Conservation (phyloP, 2,888 invertebrate genomes). For the Ceramica pisi region DNA sequence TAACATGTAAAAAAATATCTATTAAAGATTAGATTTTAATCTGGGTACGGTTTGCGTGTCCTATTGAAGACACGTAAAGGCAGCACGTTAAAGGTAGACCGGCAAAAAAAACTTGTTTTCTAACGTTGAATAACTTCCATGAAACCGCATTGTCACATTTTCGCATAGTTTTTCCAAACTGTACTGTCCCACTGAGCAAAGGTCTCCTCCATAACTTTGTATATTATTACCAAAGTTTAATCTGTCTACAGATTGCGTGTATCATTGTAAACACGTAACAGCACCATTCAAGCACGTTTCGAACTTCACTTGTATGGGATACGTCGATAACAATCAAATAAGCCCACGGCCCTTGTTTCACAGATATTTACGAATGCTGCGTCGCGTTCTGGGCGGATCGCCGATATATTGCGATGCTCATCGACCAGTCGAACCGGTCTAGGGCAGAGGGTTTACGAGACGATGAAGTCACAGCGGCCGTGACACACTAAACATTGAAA, state of each 20-base stretch:
- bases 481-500: slow-evolving; percentile 74
- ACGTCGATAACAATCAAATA: slow-evolving; percentile 51
- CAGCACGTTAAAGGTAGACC: not conserved
- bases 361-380: slow-evolving; percentile 39
- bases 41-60: slow-evolving; percentile 8
- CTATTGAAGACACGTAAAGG: not conserved
- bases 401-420: slow-evolving; percentile 56
- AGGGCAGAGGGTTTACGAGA: slow-evolving; percentile 70
- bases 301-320: slow-evolving; percentile 30
- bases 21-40: not conserved
- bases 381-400: slow-evolving; percentile 54
- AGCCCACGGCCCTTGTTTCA: slow-evolving; percentile 34
- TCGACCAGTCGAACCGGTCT: slow-evolving; percentile 74
- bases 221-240: not conserved
- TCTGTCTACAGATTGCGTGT: slow-evolving; percentile 11
- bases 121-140: not conserved
- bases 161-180: not conserved
- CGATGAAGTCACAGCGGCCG: slow-evolving; percentile 77
- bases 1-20: too few relatives aligned
- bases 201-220: not conserved
- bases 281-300: slow-evolving; percentile 20
- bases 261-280: slow-evolving; percentile 32
- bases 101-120: not conserved
- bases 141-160: not conserved
- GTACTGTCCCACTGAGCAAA: not conserved